A percentile compares a stretch with the other conserved stretches of the same genome.
Evolutionary conservation across 2,888 invertebrate species (phyloP).

Genomic region (Phengaris arion): DNA sequence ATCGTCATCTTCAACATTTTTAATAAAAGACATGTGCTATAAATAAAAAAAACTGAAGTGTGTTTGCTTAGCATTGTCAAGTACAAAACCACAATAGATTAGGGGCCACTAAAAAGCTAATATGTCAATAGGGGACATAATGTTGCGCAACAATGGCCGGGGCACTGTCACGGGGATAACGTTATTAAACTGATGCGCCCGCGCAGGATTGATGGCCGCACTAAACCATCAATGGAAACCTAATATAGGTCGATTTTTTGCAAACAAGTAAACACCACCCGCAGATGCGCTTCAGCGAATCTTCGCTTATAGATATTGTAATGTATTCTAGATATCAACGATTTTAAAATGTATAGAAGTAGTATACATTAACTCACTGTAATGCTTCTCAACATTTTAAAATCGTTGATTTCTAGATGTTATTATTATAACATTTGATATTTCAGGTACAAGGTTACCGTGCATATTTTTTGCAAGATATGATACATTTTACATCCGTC

Average conservation of each 20-base stretch:
- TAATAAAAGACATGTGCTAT: not conserved
- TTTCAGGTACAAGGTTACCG: slow-evolving; percentile 40
- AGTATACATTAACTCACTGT: too few species aligned
- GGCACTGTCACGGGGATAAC: slow-evolving; percentile 66
- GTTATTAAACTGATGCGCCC: slow-evolving; percentile 62
- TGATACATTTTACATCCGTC: slow-evolving; percentile 63
- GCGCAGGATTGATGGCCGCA: slow-evolving; percentile 66
- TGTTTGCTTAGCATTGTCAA: slow-evolving; percentile 33
- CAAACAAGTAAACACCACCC: slow-evolving; percentile 25
- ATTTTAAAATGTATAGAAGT: not conserved
- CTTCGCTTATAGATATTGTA: slow-evolving; percentile 13
- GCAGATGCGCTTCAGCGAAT: slow-evolving; percentile 32
- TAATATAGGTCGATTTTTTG: slow-evolving; percentile 37
- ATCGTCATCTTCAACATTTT: not conserved
- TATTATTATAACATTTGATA: not conserved
- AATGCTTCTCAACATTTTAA: too few species aligned
- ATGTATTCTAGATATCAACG: not conserved
- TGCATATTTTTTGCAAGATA: slow-evolving; percentile 47
- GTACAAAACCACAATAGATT: slow-evolving; percentile 47
- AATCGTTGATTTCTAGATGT: too few species aligned
- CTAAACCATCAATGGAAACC: slow-evolving; percentile 32
- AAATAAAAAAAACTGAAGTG: not conserved
- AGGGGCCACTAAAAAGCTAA: slow-evolving; percentile 62
- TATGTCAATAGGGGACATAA: slow-evolving; percentile 64
- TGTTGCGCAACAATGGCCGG: slow-evolving; percentile 65